Evolutionary conservation across 1,140 invertebrate genomes (phyloP).

Genomic region (Diabrotica virgifera): DNA sequence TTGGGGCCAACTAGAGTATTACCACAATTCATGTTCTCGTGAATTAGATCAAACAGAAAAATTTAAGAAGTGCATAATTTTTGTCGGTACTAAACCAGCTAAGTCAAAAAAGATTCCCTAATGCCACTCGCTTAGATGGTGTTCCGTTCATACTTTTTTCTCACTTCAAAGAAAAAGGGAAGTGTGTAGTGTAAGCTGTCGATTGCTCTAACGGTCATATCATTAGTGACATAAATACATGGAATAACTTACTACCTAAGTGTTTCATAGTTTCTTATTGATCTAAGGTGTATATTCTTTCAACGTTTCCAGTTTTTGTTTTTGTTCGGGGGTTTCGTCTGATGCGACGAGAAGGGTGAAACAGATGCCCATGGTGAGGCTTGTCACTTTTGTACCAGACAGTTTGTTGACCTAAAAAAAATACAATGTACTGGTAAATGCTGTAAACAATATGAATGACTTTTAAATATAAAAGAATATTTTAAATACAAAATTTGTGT

Average conservation of each 20-base stretch:
- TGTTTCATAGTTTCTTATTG: background rate
- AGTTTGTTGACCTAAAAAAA: slow-evolving; percentile 62
- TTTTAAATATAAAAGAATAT: too few species aligned
- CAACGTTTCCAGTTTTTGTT: slow-evolving; percentile 60
- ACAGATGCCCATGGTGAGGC: slow-evolving; percentile 78
- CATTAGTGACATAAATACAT: slow-evolving; percentile 16
- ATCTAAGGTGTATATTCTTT: slow-evolving; percentile 38
- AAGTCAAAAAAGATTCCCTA: too few species aligned
- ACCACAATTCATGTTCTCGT: too few species aligned
- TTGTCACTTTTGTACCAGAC: slow-evolving; percentile 75
- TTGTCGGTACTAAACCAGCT: too few species aligned
- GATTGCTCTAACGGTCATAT: background rate
- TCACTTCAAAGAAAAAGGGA: background rate
- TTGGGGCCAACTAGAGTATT: too few species aligned
- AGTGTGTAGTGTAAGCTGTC: background rate
- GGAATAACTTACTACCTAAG: slow-evolving; percentile 10
- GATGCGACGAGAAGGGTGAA: slow-evolving; percentile 75
- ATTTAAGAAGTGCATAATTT: too few species aligned
- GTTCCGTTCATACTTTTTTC: background rate
- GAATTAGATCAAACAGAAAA: too few species aligned
- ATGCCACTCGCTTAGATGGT: too few species aligned
- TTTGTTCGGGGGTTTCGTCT: slow-evolving; percentile 65
- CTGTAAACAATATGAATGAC: too few species aligned
- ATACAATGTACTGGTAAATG: background rate
- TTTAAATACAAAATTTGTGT: too few species aligned